These are phyloP conservation scores for Anhinga anhinga DNA, from an alignment of 2,113 vertebrate genomes.

Conservation along the genomic window DNA sequence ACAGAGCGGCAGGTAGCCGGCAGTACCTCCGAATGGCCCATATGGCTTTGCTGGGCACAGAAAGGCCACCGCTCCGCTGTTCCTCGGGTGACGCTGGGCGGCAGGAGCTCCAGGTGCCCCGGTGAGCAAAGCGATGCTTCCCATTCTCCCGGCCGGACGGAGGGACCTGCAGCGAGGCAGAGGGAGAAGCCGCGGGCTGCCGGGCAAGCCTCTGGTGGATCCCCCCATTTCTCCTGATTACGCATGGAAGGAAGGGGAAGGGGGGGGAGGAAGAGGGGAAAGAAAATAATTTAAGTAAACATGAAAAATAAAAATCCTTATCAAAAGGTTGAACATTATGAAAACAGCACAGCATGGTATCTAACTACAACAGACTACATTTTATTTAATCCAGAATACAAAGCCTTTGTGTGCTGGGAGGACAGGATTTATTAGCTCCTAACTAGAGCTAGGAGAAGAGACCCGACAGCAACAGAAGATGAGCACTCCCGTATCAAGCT, in stretches of 20 bases:
- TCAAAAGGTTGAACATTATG: not conserved
- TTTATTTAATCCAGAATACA: not conserved
- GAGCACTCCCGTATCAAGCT: not conserved
- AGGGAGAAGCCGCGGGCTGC: not conserved
- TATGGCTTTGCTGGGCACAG: conserved; percentile 27
- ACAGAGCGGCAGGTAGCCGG: rapidly evolving
- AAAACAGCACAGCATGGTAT: not conserved
- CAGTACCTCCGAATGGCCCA: conserved; percentile 72
- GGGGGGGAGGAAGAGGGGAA: not conserved
- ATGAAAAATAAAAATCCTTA: not conserved
- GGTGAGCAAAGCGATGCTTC: conserved; percentile 58
- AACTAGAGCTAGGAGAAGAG: not conserved
- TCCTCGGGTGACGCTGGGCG: not conserved
- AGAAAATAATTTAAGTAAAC: not conserved
- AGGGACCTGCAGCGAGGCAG: not conserved
- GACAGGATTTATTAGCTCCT: not conserved
- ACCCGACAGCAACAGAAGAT: not conserved
- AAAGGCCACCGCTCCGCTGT: conserved; percentile 15
- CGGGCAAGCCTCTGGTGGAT: not conserved
- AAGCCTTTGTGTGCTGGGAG: not conserved
- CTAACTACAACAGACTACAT: not conserved
- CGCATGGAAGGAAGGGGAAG: not conserved
- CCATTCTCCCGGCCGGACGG: conserved; percentile 35
- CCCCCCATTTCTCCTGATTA: conserved; percentile 52
- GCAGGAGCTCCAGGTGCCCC: conserved; percentile 65